Percentiles rank a stretch among this genome's conserved stretches.
These are phyloP conservation scores for Phengaris arion DNA, from an alignment of 2,888 invertebrate species.

Conservation along the genomic window DNA sequence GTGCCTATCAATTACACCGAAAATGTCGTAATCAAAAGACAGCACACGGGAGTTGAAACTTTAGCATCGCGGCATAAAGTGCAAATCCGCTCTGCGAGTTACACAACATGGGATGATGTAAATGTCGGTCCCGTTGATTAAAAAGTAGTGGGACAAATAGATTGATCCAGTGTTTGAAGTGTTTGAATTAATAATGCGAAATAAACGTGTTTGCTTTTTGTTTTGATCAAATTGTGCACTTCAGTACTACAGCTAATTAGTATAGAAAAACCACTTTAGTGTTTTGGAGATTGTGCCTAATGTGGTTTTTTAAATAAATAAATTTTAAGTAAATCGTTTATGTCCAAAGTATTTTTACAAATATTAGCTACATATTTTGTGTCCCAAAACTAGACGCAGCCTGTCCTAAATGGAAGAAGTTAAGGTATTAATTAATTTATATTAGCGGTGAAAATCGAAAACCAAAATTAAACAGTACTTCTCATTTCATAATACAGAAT, in stretches of 20 bases:
- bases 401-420: too few relatives aligned
- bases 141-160: constrained; percentile 36
- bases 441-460: too few relatives aligned
- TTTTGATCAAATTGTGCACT: constrained; percentile 18
- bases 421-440: too few relatives aligned
- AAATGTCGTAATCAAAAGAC: constrained; percentile 53
- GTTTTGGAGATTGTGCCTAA: too few relatives aligned
- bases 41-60: constrained; percentile 1
- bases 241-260: not conserved
- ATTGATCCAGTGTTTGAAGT: constrained; percentile 29
- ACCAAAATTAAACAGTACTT: too few relatives aligned
- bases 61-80: constrained; percentile 27
- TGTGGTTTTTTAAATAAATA: too few relatives aligned
- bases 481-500: too few relatives aligned
- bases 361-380: too few relatives aligned
- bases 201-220: constrained; percentile 16
- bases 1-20: constrained; percentile 50
- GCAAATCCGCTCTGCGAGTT: constrained; percentile 33
- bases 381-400: too few relatives aligned
- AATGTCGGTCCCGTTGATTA: constrained; percentile 37
- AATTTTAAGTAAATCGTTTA: too few relatives aligned
- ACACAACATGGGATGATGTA: constrained; percentile 27
- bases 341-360: too few relatives aligned
- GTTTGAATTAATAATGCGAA: constrained; percentile 25
- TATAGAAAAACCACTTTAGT: too few relatives aligned